phyloP scores from a whole-genome alignment of 1,140 invertebrate species.

The Eumeta japonica region DNA sequence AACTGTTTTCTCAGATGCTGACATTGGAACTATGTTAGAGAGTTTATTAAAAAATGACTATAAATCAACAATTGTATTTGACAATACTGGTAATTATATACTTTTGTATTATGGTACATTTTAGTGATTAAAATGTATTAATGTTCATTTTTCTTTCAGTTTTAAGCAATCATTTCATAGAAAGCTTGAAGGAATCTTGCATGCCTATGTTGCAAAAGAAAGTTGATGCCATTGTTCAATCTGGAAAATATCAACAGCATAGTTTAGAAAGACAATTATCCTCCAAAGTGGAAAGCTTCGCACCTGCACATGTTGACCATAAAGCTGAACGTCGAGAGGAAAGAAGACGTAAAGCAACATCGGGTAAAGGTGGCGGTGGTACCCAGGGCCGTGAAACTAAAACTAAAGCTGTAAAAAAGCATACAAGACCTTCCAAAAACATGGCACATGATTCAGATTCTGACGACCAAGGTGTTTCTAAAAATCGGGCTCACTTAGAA shows the following conservation, averaged over 20 bases:
- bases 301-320: conserved; percentile 49
- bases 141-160: conserved; percentile 49
- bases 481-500: conserved; percentile 50
- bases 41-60: conserved; percentile 60
- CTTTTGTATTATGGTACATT: neutral
- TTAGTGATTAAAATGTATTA: neutral
- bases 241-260: conserved; percentile 66
- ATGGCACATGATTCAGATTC: conserved; percentile 61
- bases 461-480: conserved; percentile 57
- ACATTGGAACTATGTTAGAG: conserved; percentile 72
- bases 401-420: conserved; percentile 89
- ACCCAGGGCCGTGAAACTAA: conserved; percentile 93
- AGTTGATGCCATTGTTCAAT: conserved; percentile 70
- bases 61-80: conserved; percentile 55
- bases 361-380: conserved; percentile 85
- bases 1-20: conserved; percentile 73
- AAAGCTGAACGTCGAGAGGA: conserved; percentile 83
- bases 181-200: conserved; percentile 69
- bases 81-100: conserved; percentile 50
- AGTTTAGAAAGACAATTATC: conserved; percentile 62
- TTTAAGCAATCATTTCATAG: conserved; percentile 67
- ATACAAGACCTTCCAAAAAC: conserved; percentile 53
- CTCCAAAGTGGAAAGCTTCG: conserved; percentile 40
- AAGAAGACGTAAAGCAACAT: conserved; percentile 80
- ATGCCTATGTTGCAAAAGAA: conserved; percentile 68